Base-by-base conservation (phyloP, 2,888 invertebrate species). In the Eupithecia inturbata region DNA sequence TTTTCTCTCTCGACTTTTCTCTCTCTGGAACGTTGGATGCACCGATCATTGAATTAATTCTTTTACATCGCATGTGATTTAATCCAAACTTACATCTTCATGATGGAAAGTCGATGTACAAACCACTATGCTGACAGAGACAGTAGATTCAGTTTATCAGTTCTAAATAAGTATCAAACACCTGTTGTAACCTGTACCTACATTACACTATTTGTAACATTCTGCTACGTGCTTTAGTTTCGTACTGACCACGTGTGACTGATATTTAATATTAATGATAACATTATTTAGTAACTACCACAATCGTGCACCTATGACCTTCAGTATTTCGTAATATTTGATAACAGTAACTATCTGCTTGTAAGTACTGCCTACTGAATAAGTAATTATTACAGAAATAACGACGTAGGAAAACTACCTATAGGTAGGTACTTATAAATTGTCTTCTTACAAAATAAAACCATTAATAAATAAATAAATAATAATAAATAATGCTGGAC, bases 241-340 rank as follows among this genome's bases (percentile, higher is more conserved):
- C 36, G 14, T 4, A 36, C 22, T 66, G 39, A 39, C 66, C 66
- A 66, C 66, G 39, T 66, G 66, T 39, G 14, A 16, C 0, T 39
- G 16, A 22, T 66, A 66, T 66, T 66, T 66, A 39, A 36, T 41
- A 22, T 16, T n/a, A 64, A 1, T 39, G 66, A 41, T 66, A 66
- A 66, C 36, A 66, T 39, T 66, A n/a, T 36, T 66, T 39, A 9
- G 66, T 22, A 66, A 64, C 12, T 3, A 31, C 19, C 3, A 19
- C 19, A 33, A 22, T 66, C 66, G 39, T 41, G 39, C 57, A 67
- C 41, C 41, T 67, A 41, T 72, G 67, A 72, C 75, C 75, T 75
- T 72, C 70, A 63, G 19, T n/a, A 60, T 75, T 70, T 75, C 75
- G 72, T 72, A 67, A 75, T 63, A 19, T 12, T 10, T 39, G 70